Evolutionary conservation across 1,140 invertebrate species (phyloP).

Genomic region (Dendrolimus kikuchii): DNA sequence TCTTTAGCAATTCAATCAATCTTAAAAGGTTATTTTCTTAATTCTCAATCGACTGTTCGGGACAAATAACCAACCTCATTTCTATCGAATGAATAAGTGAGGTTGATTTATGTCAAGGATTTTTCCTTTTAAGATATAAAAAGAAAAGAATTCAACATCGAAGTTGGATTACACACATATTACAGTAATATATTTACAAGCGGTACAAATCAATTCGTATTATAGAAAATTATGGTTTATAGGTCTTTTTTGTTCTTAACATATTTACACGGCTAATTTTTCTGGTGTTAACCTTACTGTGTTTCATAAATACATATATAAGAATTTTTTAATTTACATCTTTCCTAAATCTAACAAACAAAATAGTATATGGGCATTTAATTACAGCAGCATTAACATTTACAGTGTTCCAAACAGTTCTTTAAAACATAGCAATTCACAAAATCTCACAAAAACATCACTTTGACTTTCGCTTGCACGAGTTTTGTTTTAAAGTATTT

Average conservation of each 20-base stretch:
- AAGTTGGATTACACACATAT: conserved; percentile 27
- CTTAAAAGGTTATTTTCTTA: no score
- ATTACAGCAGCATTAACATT: conserved; percentile 52
- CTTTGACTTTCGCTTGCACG: conserved; percentile 34
- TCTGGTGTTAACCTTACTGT: conserved; percentile 71
- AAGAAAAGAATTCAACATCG: conserved; percentile 17
- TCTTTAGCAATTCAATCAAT: no score
- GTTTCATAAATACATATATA: conserved; percentile 67
- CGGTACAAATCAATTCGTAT: conserved; percentile 44
- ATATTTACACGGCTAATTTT: conserved; percentile 64
- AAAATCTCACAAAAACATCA: conserved; percentile 31
- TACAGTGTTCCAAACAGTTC: conserved; percentile 39
- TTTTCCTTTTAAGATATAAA: background rate
- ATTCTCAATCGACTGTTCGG: no score
- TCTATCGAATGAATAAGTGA: no score
- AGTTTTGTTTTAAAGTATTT: conserved; percentile 34
- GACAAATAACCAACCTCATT: no score
- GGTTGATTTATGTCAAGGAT: no score
- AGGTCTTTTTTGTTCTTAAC: conserved; percentile 41
- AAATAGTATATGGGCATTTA: conserved; percentile 46
- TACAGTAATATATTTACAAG: conserved; percentile 53
- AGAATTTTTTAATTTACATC: conserved; percentile 63
- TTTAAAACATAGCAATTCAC: conserved; percentile 19
- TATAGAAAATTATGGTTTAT: conserved; percentile 54
- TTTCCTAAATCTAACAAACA: conserved; percentile 58